These are phyloP conservation scores for Calyptommatus sinebrachiatus DNA, from an alignment of 2,113 vertebrate species.

Conservation along the genomic window DNA sequence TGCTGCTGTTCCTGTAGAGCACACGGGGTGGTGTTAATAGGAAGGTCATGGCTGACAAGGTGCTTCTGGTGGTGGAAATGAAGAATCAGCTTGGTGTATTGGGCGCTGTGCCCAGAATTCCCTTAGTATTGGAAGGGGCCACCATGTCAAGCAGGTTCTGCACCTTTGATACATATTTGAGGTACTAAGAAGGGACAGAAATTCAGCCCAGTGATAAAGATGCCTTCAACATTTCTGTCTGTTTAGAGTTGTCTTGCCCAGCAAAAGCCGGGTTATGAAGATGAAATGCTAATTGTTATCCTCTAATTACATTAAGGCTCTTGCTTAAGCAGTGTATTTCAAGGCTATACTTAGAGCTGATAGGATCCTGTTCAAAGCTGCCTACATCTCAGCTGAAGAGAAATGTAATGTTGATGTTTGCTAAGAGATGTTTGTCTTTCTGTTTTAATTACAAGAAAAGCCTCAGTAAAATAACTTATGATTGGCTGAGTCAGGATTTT, in stretches of 20 bases:
- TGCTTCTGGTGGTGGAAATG: no score
- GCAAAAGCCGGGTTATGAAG: neutral
- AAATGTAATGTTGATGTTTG: conserved; percentile 2
- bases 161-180: neutral
- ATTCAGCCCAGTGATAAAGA: neutral
- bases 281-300: conserved; percentile 11
- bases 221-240: neutral
- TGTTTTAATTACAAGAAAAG: neutral
- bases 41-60: no score
- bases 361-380: neutral
- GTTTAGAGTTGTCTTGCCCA: neutral
- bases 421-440: neutral
- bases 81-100: no score
- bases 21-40: no score
- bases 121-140: no score
- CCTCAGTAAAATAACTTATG: neutral
- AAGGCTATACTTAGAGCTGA: neutral
- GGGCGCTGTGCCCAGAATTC: no score
- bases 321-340: conserved; percentile 13
- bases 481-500: neutral
- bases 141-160: neutral
- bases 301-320: neutral
- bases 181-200: neutral
- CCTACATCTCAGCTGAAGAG: neutral
- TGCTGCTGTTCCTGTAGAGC: no score